Conservation (phyloP, 2,888 invertebrate species). For the Euproctis similis region DNA sequence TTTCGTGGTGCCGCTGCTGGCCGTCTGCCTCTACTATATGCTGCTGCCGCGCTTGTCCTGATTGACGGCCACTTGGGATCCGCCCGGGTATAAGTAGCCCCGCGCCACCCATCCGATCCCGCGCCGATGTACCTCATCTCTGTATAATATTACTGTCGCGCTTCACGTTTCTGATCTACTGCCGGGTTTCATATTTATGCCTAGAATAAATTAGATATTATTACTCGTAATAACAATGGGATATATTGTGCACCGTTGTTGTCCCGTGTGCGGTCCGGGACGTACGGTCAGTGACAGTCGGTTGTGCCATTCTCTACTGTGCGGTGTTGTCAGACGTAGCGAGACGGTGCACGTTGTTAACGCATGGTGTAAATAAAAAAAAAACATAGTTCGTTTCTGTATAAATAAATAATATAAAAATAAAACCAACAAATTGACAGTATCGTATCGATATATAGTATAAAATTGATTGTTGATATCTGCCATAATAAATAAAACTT, state of each 20-base stretch:
- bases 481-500: constrained; percentile 73
- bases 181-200: constrained; percentile 39
- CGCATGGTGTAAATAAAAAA: constrained; percentile 47
- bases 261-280: constrained; percentile 11
- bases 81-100: constrained; percentile 63
- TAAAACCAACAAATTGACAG: too few relatives aligned
- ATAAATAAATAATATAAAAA: too few relatives aligned
- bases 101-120: constrained; percentile 5
- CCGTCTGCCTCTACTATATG: constrained; percentile 76
- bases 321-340: constrained; percentile 27
- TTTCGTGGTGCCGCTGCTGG: constrained; percentile 64
- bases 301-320: constrained; percentile 46
- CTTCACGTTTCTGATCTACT: constrained; percentile 27
- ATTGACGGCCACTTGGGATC: constrained; percentile 77
- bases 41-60: constrained; percentile 77
- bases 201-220: constrained; percentile 45
- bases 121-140: background rate
- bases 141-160: constrained; percentile 24
- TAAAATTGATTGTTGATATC: constrained; percentile 72
- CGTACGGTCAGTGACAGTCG: constrained; percentile 16
- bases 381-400: constrained; percentile 56
- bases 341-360: constrained; percentile 43
- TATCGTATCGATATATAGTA: constrained; percentile 57
- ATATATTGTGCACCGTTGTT: constrained; percentile 31
- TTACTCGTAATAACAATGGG: too few relatives aligned